A percentile compares a stretch with the other conserved stretches of the same genome.
phyloP scores from a whole-genome alignment of 1,140 invertebrate species.

The Pseudomyrmex pallidus region DNA sequence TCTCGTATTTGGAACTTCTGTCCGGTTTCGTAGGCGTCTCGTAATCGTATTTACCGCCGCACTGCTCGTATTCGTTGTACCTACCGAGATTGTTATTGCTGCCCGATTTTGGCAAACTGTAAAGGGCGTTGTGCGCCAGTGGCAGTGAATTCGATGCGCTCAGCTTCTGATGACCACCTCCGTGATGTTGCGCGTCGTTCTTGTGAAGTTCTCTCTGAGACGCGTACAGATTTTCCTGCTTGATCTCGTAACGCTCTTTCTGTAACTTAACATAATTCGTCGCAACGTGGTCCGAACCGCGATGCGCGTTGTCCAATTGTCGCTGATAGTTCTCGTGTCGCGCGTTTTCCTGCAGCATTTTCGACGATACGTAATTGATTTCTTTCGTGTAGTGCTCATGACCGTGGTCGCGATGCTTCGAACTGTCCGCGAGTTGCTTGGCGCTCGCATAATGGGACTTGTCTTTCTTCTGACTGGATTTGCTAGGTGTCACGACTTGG shows the following conservation, averaged over 20 bases:
- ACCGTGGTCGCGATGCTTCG: slow-evolving; percentile 74
- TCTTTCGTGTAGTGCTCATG: slow-evolving; percentile 81
- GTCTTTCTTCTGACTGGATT: slow-evolving; percentile 77
- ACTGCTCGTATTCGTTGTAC: slow-evolving; percentile 77
- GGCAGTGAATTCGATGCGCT: slow-evolving; percentile 78
- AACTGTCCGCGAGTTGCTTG: slow-evolving; percentile 74
- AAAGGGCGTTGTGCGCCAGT: slow-evolving; percentile 75
- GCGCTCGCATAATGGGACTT: slow-evolving; percentile 77
- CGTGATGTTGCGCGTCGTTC: slow-evolving; percentile 74
- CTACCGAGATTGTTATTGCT: slow-evolving; percentile 80
- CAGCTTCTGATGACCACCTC: slow-evolving; percentile 77
- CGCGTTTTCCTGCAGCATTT: slow-evolving; percentile 77
- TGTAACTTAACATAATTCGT: slow-evolving; percentile 82
- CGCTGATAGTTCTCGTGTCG: slow-evolving; percentile 81
- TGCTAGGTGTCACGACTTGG: slow-evolving; percentile 74
- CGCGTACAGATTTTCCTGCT: slow-evolving; percentile 81
- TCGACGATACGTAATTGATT: slow-evolving; percentile 80
- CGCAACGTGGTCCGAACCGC: slow-evolving; percentile 73
- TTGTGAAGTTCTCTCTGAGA: slow-evolving; percentile 81
- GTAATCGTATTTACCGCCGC: slow-evolving; percentile 70
- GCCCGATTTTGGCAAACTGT: slow-evolving; percentile 79
- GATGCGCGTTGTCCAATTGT: slow-evolving; percentile 76
- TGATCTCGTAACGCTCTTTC: slow-evolving; percentile 82
- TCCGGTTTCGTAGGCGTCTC: slow-evolving; percentile 72
- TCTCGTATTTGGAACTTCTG: slow-evolving; percentile 76